phyloP scores from a whole-genome alignment of 64 coral and sea anemone genomes.

The Trachythela sp. region DNA sequence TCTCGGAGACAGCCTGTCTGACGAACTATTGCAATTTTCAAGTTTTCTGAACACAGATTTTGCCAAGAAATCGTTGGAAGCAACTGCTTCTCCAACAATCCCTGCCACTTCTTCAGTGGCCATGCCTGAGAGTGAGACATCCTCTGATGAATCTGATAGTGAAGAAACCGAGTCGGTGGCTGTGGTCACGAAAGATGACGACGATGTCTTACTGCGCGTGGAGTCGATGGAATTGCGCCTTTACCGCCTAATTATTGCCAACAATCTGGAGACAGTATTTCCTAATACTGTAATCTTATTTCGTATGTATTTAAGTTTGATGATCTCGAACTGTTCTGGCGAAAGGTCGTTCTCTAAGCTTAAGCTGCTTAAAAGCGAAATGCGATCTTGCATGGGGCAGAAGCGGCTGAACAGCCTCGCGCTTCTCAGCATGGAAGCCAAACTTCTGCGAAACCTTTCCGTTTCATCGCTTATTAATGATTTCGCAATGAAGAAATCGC shows the following conservation, averaged over 20 bases:
- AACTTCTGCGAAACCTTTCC: neutral
- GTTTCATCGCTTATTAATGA: neutral
- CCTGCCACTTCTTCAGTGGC: no score
- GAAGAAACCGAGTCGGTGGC: no score
- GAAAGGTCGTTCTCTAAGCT: constrained; percentile 4
- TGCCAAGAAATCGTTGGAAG: no score
- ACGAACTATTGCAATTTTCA: no score
- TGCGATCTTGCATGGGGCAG: neutral
- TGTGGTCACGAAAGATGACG: constrained; percentile 6
- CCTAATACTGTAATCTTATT: constrained; percentile 14
- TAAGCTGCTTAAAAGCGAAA: neutral
- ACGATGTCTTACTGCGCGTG: neutral
- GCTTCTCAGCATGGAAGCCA: neutral
- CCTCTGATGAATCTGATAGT: no score
- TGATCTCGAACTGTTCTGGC: constrained; percentile 24
- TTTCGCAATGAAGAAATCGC: constrained; percentile 10
- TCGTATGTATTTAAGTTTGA: constrained; percentile 19
- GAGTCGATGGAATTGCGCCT: neutral
- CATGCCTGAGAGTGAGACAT: no score
- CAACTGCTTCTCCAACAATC: no score
- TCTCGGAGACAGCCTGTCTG: no score
- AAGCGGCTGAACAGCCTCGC: neutral
- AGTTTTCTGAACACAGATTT: no score
- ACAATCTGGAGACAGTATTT: constrained; percentile 16
- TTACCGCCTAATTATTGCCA: constrained; percentile 30